Conservation (phyloP, 2,797 vertebrate species). For the Neopelma chrysocephalum region DNA sequence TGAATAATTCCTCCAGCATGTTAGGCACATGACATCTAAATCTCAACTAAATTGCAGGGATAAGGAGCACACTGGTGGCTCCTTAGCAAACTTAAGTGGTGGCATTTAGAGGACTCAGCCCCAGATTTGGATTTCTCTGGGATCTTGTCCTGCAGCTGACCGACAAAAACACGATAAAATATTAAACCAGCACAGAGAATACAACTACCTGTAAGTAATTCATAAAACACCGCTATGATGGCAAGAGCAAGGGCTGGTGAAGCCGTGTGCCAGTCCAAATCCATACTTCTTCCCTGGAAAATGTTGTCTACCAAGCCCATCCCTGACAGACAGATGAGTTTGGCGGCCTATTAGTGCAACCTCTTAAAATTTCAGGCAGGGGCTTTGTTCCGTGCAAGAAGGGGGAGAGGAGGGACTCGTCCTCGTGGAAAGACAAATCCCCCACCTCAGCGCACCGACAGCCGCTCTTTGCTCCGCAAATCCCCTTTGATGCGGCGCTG, state of each 20-base stretch:
- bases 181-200: neutral
- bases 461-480: neutral
- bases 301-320: neutral
- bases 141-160: neutral
- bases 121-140: neutral
- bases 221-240: accelerated
- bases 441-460: neutral
- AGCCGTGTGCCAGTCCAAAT: neutral
- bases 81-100: neutral
- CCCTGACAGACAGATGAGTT: neutral
- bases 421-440: neutral
- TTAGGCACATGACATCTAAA: neutral
- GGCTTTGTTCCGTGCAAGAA: accelerated
- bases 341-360: accelerated
- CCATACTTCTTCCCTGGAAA: accelerated
- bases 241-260: accelerated
- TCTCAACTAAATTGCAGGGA: neutral
- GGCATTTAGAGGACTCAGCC: neutral
- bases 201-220: neutral
- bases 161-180: neutral
- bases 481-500: neutral
- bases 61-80: accelerated
- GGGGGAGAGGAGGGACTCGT: neutral
- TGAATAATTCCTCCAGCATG: neutral
- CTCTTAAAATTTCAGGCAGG: neutral